phyloP scores from a whole-genome alignment of 2,888 invertebrate genomes.

The Acanthosoma haemorrhoidale region DNA sequence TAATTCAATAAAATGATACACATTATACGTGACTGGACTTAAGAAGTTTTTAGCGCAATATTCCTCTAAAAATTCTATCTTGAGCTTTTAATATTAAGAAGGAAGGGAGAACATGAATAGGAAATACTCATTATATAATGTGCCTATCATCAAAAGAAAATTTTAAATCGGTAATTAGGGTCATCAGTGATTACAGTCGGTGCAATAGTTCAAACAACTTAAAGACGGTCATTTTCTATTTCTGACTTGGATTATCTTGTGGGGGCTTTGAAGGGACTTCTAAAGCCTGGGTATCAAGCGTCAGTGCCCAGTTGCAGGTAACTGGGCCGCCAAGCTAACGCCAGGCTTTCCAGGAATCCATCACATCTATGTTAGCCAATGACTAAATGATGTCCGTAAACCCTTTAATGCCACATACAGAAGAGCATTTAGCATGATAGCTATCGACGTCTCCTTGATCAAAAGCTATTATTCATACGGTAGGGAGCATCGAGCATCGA shows the following conservation, averaged over 20 bases:
- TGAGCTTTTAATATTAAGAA: too few relatives aligned
- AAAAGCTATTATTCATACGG: constrained; percentile 10
- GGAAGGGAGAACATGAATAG: too few relatives aligned
- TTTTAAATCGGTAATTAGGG: too few relatives aligned
- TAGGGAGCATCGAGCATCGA: neutral
- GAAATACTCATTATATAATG: too few relatives aligned
- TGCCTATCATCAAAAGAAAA: too few relatives aligned
- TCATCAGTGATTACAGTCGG: too few relatives aligned
- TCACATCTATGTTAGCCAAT: constrained; percentile 6
- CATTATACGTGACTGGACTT: too few relatives aligned
- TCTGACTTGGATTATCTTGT: neutral
- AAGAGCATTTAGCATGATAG: neutral
- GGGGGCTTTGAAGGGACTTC: neutral
- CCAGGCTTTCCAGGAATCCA: neutral
- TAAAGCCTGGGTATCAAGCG: neutral
- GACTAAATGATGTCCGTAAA: constrained; percentile 8
- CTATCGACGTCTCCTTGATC: neutral
- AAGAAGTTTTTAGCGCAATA: too few relatives aligned
- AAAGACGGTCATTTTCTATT: neutral
- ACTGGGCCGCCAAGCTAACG: neutral
- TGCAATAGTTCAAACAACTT: neutral
- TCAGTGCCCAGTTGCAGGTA: neutral
- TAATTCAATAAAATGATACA: too few relatives aligned
- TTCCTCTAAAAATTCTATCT: too few relatives aligned
- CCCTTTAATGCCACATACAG: neutral